Conservation (phyloP, 2,113 vertebrate species). For the Brachyistius frenatus region DNA sequence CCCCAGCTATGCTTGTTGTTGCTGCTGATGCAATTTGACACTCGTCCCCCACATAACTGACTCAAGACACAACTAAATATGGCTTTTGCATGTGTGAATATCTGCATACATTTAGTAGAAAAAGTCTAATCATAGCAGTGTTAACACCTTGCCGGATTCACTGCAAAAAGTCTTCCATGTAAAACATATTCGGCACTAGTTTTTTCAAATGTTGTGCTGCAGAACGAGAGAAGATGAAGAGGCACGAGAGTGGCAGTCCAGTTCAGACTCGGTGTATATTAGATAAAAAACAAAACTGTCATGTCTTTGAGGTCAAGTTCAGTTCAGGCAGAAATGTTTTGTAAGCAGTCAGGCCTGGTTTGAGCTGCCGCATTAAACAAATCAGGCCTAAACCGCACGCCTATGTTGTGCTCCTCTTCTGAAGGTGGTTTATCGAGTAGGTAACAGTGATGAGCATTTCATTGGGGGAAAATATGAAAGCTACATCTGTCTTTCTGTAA, state of each 20-base stretch:
- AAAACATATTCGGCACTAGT: too few species aligned
- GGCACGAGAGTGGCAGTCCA: background rate
- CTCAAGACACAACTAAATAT: constrained; percentile 51
- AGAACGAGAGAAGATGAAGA: background rate
- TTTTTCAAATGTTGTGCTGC: background rate
- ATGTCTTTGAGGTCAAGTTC: constrained; percentile 17
- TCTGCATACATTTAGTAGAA: constrained; percentile 4
- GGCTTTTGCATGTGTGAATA: constrained; percentile 35
- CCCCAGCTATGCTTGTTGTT: constrained; percentile 37
- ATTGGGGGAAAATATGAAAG: background rate
- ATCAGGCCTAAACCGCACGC: background rate
- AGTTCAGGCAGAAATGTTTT: constrained; percentile 42
- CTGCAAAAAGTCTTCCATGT: too few species aligned
- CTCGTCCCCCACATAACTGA: constrained; percentile 25
- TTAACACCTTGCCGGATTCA: background rate
- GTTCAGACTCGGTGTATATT: constrained; percentile 4
- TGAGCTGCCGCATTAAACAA: background rate
- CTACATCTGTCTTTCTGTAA: too few species aligned
- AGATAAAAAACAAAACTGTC: constrained; percentile 25
- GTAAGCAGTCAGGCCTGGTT: constrained; percentile 32
- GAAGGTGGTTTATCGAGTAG: constrained; percentile 1
- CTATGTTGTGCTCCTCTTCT: background rate
- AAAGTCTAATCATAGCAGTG: constrained; percentile 20
- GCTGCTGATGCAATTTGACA: constrained; percentile 54
- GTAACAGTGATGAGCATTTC: too few species aligned